Percentiles rank a stretch among this genome's conserved stretches.
These are phyloP conservation scores for Hirudinaria manillensis DNA, from an alignment of 2,888 invertebrate genomes.

Conservation along the genomic window DNA sequence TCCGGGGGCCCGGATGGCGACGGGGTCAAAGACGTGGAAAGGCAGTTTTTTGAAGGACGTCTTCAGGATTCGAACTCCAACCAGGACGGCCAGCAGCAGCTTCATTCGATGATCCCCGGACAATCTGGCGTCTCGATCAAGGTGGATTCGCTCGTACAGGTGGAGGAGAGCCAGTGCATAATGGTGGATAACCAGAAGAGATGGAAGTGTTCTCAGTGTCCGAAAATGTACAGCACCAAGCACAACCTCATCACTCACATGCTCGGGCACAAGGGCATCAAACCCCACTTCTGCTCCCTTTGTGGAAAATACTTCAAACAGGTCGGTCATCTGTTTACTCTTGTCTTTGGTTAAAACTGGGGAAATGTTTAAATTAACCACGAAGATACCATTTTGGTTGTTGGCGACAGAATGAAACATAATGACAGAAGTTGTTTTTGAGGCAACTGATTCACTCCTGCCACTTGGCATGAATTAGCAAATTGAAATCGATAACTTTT, in stretches of 20 bases:
- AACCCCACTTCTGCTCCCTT: constrained; percentile 51
- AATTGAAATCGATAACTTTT: not conserved
- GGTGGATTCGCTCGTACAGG: constrained; percentile 33
- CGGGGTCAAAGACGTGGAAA: not conserved
- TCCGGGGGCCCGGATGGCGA: not conserved
- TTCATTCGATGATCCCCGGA: not conserved
- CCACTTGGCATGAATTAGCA: no score
- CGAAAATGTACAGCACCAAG: constrained; percentile 52
- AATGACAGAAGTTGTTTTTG: no score
- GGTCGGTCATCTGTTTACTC: constrained; percentile 25
- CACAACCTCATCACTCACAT: constrained; percentile 53
- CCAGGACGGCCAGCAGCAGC: constrained; percentile 5
- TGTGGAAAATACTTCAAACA: constrained; percentile 54
- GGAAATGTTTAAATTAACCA: not conserved
- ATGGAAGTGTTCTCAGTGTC: constrained; percentile 52
- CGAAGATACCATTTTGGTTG: not conserved
- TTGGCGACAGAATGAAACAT: no score
- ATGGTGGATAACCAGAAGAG: constrained; percentile 48
- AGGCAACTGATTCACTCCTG: no score
- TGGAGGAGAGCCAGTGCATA: constrained; percentile 50
- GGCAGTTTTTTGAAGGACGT: not conserved
- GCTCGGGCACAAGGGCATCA: constrained; percentile 51
- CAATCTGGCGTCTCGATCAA: constrained; percentile 13
- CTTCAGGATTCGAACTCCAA: not conserved
- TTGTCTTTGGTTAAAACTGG: not conserved